A percentile compares a stretch with the other conserved stretches of the same genome.
Conservation (phyloP, 2,888 invertebrate species). For the Scelioninae gen. 2 region DNA sequence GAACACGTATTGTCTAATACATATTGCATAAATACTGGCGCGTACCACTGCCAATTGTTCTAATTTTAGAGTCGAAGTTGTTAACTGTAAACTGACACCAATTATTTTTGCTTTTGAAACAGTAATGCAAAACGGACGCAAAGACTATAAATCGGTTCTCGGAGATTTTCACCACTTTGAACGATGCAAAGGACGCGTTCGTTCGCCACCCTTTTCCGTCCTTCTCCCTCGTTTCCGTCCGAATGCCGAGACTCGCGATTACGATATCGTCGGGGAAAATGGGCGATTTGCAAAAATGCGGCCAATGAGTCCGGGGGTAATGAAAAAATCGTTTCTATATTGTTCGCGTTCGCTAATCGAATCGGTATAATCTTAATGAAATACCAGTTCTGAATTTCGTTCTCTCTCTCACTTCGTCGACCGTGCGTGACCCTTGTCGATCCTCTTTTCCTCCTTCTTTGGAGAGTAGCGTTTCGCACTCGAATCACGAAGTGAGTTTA, state of each 20-base stretch:
- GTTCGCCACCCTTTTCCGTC: no score
- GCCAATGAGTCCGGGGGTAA: no score
- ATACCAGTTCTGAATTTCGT: slow-evolving; percentile 63
- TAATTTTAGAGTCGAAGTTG: slow-evolving; percentile 50
- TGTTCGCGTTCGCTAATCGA: slow-evolving; percentile 49
- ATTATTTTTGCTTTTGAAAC: slow-evolving; percentile 27
- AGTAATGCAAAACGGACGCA: no score
- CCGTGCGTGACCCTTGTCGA: slow-evolving; percentile 61
- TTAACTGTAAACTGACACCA: slow-evolving; percentile 54
- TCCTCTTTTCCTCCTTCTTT: slow-evolving; percentile 61
- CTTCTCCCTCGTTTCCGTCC: no score
- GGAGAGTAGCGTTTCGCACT: slow-evolving; percentile 64
- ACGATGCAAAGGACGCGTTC: no score
- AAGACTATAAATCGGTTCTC: no score
- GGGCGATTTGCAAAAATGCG: no score
- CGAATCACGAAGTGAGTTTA: slow-evolving; percentile 68
- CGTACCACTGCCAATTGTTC: slow-evolving; percentile 51
- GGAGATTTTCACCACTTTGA: no score
- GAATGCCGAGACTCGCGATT: no score
- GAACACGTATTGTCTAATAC: slow-evolving; percentile 52
- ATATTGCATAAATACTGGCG: slow-evolving; percentile 55
- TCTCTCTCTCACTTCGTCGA: slow-evolving; percentile 59
- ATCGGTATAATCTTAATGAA: slow-evolving; percentile 59
- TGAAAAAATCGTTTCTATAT: slow-evolving; percentile 15
- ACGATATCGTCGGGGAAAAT: no score